These are phyloP conservation scores for Muntiacus muntjak DNA, from an alignment of 2,113 vertebrate genomes.

Conservation along the genomic window DNA sequence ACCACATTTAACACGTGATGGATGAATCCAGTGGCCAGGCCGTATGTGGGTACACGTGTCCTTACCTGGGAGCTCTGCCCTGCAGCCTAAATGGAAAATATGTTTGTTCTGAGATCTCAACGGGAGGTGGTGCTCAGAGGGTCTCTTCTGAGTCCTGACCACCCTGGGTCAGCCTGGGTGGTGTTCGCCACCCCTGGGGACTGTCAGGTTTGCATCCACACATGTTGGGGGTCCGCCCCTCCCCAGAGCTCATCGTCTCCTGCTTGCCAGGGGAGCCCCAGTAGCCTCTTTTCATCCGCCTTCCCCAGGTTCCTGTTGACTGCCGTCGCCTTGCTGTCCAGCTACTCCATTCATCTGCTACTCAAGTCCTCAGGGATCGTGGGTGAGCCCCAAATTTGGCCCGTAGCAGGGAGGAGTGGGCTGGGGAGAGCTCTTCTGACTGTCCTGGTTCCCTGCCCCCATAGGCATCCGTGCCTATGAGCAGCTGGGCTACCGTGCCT, in stretches of 20 bases:
- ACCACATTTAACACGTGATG: background rate
- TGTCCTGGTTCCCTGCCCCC: background rate
- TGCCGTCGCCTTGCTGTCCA: constrained; percentile 89
- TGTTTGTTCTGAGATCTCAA: background rate
- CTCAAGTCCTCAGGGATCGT: constrained; percentile 95
- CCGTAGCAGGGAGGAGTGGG: background rate
- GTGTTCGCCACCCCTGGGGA: background rate
- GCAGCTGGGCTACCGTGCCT: constrained; percentile 94
- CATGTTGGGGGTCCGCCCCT: background rate
- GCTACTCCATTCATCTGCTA: constrained; percentile 95
- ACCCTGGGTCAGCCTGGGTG: background rate
- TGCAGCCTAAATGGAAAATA: background rate
- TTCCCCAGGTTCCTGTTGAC: constrained; percentile 91
- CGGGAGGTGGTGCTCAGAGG: background rate
- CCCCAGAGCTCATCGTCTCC: background rate
- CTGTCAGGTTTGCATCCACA: background rate
- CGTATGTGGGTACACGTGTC: background rate
- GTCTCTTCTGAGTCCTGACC: background rate
- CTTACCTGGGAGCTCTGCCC: background rate
- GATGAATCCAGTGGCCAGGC: background rate
- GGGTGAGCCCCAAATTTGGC: constrained; percentile 82
- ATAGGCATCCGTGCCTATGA: constrained; percentile 96
- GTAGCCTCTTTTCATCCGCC: background rate
- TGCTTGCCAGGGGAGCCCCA: background rate
- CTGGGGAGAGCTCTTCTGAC: background rate